A percentile compares a stretch with the other conserved stretches of the same genome.
These are phyloP conservation scores for Lasius fuliginosus DNA, from an alignment of 2,888 invertebrate species.

Conservation along the genomic window DNA sequence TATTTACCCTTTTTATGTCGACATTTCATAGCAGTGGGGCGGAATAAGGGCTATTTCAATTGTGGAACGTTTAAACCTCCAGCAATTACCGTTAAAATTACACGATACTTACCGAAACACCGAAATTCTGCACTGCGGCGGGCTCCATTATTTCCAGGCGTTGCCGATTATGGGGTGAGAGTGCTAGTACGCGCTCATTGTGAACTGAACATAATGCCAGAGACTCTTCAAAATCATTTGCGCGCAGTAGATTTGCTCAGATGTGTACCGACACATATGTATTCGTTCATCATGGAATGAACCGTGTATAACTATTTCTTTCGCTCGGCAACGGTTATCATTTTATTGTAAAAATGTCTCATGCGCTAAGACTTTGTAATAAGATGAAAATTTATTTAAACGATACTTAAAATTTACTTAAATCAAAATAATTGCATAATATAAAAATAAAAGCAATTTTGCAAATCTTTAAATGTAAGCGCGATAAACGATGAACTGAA, in stretches of 20 bases:
- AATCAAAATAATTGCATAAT: conserved; percentile 3
- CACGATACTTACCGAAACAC: conserved; percentile 81
- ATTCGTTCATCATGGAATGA: conserved; percentile 27
- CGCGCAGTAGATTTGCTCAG: conserved; percentile 62
- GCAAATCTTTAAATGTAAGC: conserved; percentile 3
- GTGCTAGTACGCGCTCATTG: conserved; percentile 71
- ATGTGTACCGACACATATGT: conserved; percentile 54
- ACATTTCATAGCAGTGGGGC: conserved; percentile 40
- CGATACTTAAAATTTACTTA: neutral
- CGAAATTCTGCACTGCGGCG: conserved; percentile 82
- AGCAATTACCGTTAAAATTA: conserved; percentile 82
- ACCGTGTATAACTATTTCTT: conserved; percentile 15
- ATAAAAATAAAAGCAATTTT: conserved; percentile 11
- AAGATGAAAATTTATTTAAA: conserved; percentile 23
- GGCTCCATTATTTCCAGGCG: conserved; percentile 80
- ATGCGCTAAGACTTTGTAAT: neutral
- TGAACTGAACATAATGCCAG: conserved; percentile 70
- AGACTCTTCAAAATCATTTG: conserved; percentile 71
- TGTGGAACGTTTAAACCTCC: conserved; percentile 76
- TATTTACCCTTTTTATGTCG: neutral
- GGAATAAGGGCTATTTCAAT: conserved; percentile 81
- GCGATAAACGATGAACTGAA: neutral
- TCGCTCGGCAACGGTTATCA: neutral
- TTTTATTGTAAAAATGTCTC: neutral
- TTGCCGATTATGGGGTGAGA: conserved; percentile 48